phyloP scores from a whole-genome alignment of 1,140 invertebrate genomes.

The Myzus persicae region DNA sequence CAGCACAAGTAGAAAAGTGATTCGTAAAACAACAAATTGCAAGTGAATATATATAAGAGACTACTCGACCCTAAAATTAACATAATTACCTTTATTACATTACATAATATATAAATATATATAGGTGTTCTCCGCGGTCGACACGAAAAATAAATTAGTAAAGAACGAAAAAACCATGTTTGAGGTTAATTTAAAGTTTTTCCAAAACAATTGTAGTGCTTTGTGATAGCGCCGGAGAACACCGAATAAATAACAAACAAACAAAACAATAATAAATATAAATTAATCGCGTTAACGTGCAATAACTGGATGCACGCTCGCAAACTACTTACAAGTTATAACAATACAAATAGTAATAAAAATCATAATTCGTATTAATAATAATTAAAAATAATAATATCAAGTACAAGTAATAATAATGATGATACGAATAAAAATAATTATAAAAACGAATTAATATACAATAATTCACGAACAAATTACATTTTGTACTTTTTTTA shows the following conservation, averaged over 20 bases:
- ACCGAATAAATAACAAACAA: slow-evolving; percentile 56
- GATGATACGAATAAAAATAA: slow-evolving; percentile 1
- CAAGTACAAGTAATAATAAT: slow-evolving; percentile 5
- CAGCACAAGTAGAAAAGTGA: slow-evolving; percentile 32
- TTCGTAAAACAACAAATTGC: slow-evolving; percentile 55
- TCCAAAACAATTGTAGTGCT: not conserved
- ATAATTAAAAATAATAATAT: slow-evolving; percentile 14
- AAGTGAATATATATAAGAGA: slow-evolving; percentile 38
- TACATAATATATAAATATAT: not conserved
- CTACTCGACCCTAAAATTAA: slow-evolving; percentile 45
- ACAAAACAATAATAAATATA: slow-evolving; percentile 47
- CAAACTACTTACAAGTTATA: slow-evolving; percentile 1
- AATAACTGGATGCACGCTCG: not conserved
- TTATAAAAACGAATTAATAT: not conserved
- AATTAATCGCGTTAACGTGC: not conserved
- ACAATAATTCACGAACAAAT: slow-evolving; percentile 6
- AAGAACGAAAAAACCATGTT: slow-evolving; percentile 14
- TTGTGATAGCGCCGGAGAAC: not conserved
- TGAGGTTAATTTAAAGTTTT: not conserved
- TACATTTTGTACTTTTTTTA: slow-evolving; percentile 42
- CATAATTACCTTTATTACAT: slow-evolving; percentile 6
- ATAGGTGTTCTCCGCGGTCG: not conserved
- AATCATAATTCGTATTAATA: not conserved
- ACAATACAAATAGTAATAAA: slow-evolving; percentile 28
- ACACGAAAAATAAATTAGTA: slow-evolving; percentile 2